Evolutionary conservation across 2,797 vertebrate genomes (phyloP).

Genomic region (Hozukius guyotensis): DNA sequence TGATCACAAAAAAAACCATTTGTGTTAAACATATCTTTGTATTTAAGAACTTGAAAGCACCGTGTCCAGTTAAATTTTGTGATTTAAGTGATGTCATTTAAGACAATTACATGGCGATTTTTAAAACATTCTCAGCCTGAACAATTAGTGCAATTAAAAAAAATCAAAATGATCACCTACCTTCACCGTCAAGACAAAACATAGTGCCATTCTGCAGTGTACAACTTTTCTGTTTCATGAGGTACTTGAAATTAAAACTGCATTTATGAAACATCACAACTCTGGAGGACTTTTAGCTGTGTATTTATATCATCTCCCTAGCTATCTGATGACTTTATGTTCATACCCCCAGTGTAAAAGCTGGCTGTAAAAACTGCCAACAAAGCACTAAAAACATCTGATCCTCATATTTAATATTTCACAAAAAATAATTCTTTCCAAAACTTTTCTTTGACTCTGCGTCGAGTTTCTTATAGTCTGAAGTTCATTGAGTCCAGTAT

Average conservation of each 20-base stretch:
- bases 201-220: background rate
- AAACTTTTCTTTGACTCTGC: background rate
- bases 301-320: background rate
- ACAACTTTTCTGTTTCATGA: conserved; percentile 1
- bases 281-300: background rate
- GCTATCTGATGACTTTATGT: background rate
- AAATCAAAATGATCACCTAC: conserved; percentile 67
- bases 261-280: background rate
- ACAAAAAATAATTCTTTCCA: background rate
- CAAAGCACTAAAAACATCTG: background rate
- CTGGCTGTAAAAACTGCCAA: background rate
- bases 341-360: background rate
- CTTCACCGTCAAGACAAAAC: conserved; percentile 44
- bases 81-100: background rate
- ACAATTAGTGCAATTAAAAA: conserved; percentile 7
- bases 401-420: background rate
- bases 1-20: background rate
- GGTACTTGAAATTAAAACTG: background rate
- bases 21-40: background rate
- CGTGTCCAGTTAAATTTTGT: background rate
- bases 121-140: background rate
- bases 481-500: conserved; percentile 31
- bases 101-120: background rate
- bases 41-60: background rate
- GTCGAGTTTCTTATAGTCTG: background rate